phyloP scores from a whole-genome alignment of 2,888 invertebrate species.

The Torymus tubicola region DNA sequence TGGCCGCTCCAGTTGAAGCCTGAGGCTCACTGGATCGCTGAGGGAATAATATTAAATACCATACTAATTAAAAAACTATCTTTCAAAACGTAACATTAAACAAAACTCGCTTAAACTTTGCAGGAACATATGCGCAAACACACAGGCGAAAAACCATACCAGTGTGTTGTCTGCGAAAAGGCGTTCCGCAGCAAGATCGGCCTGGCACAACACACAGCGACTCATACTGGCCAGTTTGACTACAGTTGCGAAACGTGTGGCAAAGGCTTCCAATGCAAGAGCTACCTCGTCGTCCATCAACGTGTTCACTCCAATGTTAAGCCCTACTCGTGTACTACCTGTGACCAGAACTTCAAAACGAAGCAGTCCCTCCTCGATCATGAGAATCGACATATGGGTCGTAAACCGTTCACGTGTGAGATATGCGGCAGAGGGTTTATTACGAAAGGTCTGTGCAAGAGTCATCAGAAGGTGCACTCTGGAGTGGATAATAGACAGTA shows the following conservation, averaged over 20 bases:
- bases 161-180: conserved; percentile 79
- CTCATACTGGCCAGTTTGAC: conserved; percentile 80
- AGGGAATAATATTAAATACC: conserved; percentile 60
- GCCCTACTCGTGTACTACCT: conserved; percentile 79
- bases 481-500: conserved; percentile 80
- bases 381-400: conserved; percentile 80
- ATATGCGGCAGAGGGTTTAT: conserved; percentile 80
- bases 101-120: background rate
- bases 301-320: conserved; percentile 80
- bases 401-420: conserved; percentile 80
- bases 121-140: conserved; percentile 80
- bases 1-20: conserved; percentile 65
- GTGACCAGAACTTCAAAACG: conserved; percentile 80
- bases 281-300: conserved; percentile 81
- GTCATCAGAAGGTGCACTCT: conserved; percentile 80
- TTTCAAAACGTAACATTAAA: background rate
- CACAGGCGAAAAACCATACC: conserved; percentile 80
- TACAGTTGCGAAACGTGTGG: conserved; percentile 80
- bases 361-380: conserved; percentile 81
- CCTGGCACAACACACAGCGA: conserved; percentile 80
- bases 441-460: conserved; percentile 80
- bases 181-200: conserved; percentile 80
- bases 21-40: conserved; percentile 68
- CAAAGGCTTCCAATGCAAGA: conserved; percentile 81
- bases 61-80: too few relatives aligned